phyloP scores from a whole-genome alignment of 64 coral and sea anemone genomes.

The Pachyseris speciosa region DNA sequence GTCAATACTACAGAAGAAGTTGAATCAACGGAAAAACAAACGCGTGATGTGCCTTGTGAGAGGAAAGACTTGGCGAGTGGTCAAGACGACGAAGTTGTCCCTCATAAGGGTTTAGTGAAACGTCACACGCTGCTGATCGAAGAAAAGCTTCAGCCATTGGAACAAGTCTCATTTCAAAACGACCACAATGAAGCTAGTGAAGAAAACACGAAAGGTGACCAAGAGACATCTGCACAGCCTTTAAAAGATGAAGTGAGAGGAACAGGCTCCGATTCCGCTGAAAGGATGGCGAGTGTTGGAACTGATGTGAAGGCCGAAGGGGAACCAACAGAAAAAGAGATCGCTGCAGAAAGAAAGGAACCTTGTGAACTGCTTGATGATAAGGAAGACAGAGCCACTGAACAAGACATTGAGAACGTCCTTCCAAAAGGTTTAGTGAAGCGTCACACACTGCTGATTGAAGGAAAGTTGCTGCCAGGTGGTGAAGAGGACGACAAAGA shows the following conservation, averaged over 20 bases:
- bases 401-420: not conserved
- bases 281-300: not conserved
- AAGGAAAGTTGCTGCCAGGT: not conserved
- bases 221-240: not conserved
- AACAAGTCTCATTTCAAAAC: not conserved
- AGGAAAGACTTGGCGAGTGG: not conserved
- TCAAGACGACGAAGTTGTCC: not conserved
- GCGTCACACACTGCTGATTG: conserved; percentile 27
- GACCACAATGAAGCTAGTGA: not conserved
- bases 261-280: not conserved
- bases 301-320: not conserved
- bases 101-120: conserved; percentile 47
- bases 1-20: not conserved
- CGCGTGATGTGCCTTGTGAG: not conserved
- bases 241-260: not conserved
- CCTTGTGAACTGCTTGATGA: not conserved
- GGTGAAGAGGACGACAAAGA: not conserved
- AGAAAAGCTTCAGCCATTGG: not conserved
- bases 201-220: not conserved
- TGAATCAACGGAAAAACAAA: not conserved
- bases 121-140: conserved; percentile 36
- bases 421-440: conserved; percentile 47
- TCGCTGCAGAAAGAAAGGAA: not conserved
- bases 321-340: not conserved
- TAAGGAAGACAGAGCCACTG: not conserved